Percentiles rank a stretch among this genome's conserved stretches.
phyloP scores from a whole-genome alignment of 2,888 invertebrate species.

The Eretmocerus hayati region DNA sequence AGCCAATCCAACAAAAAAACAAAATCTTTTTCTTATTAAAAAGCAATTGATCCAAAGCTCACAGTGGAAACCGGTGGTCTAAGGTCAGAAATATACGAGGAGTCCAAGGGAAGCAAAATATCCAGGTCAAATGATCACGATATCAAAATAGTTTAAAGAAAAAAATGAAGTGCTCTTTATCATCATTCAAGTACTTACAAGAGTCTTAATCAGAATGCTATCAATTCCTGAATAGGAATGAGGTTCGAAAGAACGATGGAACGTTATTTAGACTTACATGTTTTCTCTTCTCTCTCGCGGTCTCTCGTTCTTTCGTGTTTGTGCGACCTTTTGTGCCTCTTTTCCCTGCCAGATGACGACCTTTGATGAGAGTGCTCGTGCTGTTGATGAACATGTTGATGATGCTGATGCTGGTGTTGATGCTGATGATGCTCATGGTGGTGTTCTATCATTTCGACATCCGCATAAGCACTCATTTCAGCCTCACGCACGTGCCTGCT shows the following conservation, averaged over 20 bases:
- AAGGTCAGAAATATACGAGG: too few species aligned
- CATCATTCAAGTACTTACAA: neutral
- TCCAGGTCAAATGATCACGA: too few species aligned
- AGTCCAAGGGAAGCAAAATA: too few species aligned
- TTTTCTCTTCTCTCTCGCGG: conserved; percentile 41
- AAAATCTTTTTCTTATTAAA: too few species aligned
- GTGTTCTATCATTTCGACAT: conserved; percentile 13
- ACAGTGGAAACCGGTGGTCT: too few species aligned
- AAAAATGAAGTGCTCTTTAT: neutral
- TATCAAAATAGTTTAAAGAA: neutral
- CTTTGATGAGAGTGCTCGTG: conserved; percentile 1
- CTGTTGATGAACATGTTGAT: too few species aligned
- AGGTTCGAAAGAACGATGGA: too few species aligned
- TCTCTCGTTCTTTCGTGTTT: conserved; percentile 55
- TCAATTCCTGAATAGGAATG: too few species aligned
- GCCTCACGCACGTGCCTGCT: conserved; percentile 15
- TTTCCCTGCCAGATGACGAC: conserved; percentile 29
- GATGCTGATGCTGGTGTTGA: neutral
- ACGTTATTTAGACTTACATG: too few species aligned
- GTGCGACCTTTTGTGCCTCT: conserved; percentile 45
- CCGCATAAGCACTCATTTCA: neutral
- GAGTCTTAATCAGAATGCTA: neutral
- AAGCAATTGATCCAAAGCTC: too few species aligned
- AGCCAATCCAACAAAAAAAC: too few species aligned
- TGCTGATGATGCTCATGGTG: neutral